Conservation (phyloP, 2,888 invertebrate species). For the Aleiodes alternator region DNA sequence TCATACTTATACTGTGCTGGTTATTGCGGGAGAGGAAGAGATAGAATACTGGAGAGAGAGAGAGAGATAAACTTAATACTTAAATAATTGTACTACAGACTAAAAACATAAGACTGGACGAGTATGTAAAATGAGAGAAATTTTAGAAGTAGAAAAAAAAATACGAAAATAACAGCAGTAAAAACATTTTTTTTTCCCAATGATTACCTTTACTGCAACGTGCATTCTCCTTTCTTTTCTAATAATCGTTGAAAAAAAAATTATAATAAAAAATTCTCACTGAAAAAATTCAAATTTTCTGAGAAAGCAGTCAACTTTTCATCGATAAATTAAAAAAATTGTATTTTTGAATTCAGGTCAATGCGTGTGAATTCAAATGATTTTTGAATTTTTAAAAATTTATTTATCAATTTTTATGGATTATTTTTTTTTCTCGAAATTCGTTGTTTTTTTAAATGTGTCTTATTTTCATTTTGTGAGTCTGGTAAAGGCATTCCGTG, state of each 20-base stretch:
- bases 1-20: too few relatives aligned
- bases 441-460: neutral
- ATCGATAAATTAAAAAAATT: too few relatives aligned
- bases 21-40: too few relatives aligned
- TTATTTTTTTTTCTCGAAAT: neutral
- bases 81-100: slow-evolving; percentile 4
- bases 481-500: slow-evolving; percentile 28
- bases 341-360: too few relatives aligned
- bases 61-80: slow-evolving; percentile 16
- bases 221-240: neutral
- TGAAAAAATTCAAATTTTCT: too few relatives aligned
- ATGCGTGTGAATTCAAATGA: too few relatives aligned
- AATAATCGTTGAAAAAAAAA: too few relatives aligned
- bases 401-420: too few relatives aligned
- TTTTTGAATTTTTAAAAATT: too few relatives aligned
- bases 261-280: too few relatives aligned
- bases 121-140: slow-evolving; percentile 14
- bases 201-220: slow-evolving; percentile 16
- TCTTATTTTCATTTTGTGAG: neutral
- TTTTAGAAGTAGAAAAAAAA: slow-evolving; percentile 14
- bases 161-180: slow-evolving; percentile 19
- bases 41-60: neutral
- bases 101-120: slow-evolving; percentile 20
- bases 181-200: neutral
- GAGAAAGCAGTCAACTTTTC: too few relatives aligned